A percentile compares a stretch with the other conserved stretches of the same genome.
Conservation (phyloP, 2,797 vertebrate genomes). For the Cossypha heuglini region DNA sequence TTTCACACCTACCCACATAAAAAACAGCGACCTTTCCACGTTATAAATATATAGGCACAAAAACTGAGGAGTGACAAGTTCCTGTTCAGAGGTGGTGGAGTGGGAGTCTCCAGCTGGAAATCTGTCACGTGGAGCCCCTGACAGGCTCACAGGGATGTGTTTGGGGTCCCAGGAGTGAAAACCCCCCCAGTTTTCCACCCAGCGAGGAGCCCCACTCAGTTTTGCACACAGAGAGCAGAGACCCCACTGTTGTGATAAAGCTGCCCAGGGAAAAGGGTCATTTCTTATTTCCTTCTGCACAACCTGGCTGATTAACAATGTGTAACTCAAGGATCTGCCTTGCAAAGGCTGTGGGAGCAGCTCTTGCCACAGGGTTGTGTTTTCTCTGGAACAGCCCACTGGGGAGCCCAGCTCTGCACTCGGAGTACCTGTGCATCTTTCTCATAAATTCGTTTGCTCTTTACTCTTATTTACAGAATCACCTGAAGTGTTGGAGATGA, state of each 20-base stretch:
- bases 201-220: fast-evolving
- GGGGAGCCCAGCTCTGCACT: not conserved
- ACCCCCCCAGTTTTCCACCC: fast-evolving
- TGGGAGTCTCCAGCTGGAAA: not conserved
- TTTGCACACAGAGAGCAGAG: not conserved
- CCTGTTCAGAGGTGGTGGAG: not conserved
- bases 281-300: not conserved
- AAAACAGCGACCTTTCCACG: not conserved
- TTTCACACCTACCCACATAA: not conserved
- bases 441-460: not conserved
- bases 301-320: not conserved
- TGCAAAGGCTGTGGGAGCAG: not conserved
- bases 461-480: not conserved
- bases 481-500: not conserved
- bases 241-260: fast-evolving
- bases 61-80: not conserved
- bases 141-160: not conserved
- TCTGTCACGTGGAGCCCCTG: fast-evolving
- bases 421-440: fast-evolving
- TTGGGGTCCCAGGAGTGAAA: not conserved
- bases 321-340: not conserved
- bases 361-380: not conserved
- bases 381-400: not conserved
- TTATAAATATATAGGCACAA: not conserved
- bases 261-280: not conserved